Conservation (phyloP, 1,140 invertebrate genomes). For the Lithobius niger region DNA sequence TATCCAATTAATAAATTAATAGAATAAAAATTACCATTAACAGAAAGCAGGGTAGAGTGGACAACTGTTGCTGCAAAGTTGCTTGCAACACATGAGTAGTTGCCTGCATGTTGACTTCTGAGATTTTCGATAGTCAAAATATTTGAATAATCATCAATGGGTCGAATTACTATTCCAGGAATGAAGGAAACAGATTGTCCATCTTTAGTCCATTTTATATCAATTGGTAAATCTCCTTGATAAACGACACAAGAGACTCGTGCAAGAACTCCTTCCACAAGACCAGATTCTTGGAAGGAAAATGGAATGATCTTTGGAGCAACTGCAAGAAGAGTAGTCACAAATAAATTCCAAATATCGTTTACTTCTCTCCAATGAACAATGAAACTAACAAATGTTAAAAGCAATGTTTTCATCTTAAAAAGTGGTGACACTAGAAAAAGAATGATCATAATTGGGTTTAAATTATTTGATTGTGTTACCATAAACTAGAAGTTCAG, state of each 20-base stretch:
- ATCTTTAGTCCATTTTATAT: conserved; percentile 50
- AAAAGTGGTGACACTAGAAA: too few species aligned
- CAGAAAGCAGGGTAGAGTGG: conserved; percentile 30
- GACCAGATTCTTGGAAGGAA: conserved; percentile 41
- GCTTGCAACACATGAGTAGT: conserved; percentile 25
- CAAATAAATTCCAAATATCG: too few species aligned
- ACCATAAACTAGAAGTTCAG: too few species aligned
- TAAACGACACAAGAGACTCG: conserved; percentile 54
- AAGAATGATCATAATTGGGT: too few species aligned
- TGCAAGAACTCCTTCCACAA: conserved; percentile 51
- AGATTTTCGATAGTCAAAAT: conserved; percentile 28
- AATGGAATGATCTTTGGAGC: conserved; percentile 49
- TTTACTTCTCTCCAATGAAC: too few species aligned
- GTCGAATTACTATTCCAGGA: conserved; percentile 28
- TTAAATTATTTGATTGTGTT: too few species aligned
- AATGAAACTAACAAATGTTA: too few species aligned
- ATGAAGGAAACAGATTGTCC: conserved; percentile 29
- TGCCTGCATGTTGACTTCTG: conserved; percentile 24
- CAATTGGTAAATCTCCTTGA: conserved; percentile 55
- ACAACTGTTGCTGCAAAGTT: conserved; percentile 27
- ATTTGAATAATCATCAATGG: neutral
- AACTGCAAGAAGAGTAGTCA: too few species aligned
- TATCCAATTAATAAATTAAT: too few species aligned
- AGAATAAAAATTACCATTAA: conserved; percentile 28
- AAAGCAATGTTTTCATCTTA: too few species aligned